Percentiles rank a stretch among this genome's conserved stretches.
phyloP scores from a whole-genome alignment of 1,140 invertebrate genomes.

The Latrodectus geometricus region DNA sequence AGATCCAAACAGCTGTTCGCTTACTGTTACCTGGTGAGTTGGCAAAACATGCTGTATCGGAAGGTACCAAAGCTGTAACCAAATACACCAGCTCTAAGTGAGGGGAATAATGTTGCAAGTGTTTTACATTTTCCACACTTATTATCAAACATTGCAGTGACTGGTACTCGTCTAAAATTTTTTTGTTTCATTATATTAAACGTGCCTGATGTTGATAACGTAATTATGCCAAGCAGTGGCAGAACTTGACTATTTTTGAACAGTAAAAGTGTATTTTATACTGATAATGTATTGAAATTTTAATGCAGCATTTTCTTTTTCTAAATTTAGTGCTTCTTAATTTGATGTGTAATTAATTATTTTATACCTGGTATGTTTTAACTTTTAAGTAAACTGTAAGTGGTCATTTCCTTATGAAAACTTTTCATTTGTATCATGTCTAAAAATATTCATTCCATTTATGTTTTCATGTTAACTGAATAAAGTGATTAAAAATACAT shows the following conservation, averaged over 20 bases:
- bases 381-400: neutral
- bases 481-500: neutral
- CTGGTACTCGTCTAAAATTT: neutral
- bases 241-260: neutral
- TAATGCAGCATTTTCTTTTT: neutral
- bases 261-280: no score
- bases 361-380: neutral
- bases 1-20: slow-evolving; percentile 76
- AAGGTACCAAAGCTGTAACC: slow-evolving; percentile 75
- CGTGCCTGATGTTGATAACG: neutral
- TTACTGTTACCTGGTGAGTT: slow-evolving; percentile 76
- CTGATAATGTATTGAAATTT: no score
- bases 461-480: neutral
- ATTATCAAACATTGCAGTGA: neutral
- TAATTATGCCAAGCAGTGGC: neutral
- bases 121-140: neutral
- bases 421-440: neutral
- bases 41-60: slow-evolving; percentile 75
- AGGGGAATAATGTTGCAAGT: neutral
- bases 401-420: neutral
- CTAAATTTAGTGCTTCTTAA: neutral
- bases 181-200: neutral
- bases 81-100: slow-evolving; percentile 65
- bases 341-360: neutral
- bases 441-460: neutral